Evolutionary conservation across 2,888 invertebrate species (phyloP).

Genomic region (Acleris cristana): DNA sequence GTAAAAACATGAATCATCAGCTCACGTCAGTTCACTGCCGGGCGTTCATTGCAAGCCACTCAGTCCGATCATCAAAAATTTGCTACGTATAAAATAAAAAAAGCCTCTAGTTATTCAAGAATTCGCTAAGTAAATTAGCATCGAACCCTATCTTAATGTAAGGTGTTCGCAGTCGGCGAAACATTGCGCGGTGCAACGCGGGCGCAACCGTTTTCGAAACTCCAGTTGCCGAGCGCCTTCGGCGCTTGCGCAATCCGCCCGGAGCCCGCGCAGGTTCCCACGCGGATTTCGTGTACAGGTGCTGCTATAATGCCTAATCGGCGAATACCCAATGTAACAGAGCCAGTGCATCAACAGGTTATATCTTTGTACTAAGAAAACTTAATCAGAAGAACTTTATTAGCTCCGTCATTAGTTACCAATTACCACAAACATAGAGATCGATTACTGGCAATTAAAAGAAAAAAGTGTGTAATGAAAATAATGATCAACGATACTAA

Average conservation of each 20-base stretch:
- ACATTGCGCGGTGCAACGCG: slow-evolving; percentile 46
- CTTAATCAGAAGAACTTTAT: slow-evolving; percentile 3
- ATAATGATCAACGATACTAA: too few relatives aligned
- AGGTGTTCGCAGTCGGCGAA: slow-evolving; percentile 44
- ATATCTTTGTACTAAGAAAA: too few relatives aligned
- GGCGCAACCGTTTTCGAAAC: slow-evolving; percentile 57
- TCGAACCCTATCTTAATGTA: slow-evolving; percentile 40
- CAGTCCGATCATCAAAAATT: too few relatives aligned
- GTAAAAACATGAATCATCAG: too few relatives aligned
- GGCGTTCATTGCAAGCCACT: too few relatives aligned
- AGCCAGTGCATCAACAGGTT: slow-evolving; percentile 9
- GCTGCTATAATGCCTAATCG: slow-evolving; percentile 62
- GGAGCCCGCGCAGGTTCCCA: slow-evolving; percentile 72
- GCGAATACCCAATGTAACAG: slow-evolving; percentile 58
- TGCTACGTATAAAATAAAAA: too few relatives aligned
- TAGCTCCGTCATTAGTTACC: too few relatives aligned
- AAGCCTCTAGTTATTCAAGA: too few relatives aligned
- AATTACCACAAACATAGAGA: too few relatives aligned
- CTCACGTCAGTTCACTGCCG: too few relatives aligned
- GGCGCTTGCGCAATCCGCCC: slow-evolving; percentile 67
- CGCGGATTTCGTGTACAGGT: slow-evolving; percentile 81
- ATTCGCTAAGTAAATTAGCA: neutral
- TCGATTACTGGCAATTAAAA: too few relatives aligned
- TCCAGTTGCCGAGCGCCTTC: slow-evolving; percentile 44
- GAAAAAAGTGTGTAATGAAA: too few relatives aligned